These are phyloP conservation scores for Bugula neritina DNA, from an alignment of 2,888 invertebrate species.

Conservation along the genomic window DNA sequence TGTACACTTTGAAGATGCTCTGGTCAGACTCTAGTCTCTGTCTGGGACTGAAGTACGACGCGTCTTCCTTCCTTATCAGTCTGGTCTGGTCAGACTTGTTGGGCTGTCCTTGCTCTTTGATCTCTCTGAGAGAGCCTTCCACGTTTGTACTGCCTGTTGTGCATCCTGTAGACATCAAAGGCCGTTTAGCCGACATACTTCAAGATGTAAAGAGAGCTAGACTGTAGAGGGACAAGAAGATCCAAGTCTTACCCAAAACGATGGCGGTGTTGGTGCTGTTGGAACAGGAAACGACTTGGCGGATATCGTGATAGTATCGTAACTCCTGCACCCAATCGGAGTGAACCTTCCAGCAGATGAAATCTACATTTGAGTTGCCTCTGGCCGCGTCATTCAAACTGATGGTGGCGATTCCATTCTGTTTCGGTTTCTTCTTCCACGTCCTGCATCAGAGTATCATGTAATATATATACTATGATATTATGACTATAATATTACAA, in stretches of 20 bases:
- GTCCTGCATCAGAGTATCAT: conserved; percentile 29
- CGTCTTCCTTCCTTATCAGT: conserved; percentile 16
- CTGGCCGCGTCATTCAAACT: conserved; percentile 44
- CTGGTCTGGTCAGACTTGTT: conserved; percentile 26
- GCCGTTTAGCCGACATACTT: not conserved
- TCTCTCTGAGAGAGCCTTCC: conserved; percentile 46
- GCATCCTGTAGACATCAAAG: conserved; percentile 38
- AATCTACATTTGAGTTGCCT: conserved; percentile 40
- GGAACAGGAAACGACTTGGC: conserved; percentile 53
- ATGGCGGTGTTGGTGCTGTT: conserved; percentile 51
- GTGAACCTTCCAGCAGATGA: conserved; percentile 52
- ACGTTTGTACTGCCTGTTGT: conserved; percentile 51
- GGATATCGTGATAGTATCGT: conserved; percentile 49
- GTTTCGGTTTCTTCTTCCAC: conserved; percentile 51
- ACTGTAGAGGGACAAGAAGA: too few species aligned
- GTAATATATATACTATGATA: too few species aligned
- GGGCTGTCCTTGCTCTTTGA: conserved; percentile 37
- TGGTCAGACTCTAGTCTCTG: conserved; percentile 46
- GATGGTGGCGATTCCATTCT: conserved; percentile 51
- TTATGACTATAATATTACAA: too few species aligned
- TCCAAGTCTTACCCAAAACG: conserved; percentile 47
- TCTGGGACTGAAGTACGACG: conserved; percentile 29
- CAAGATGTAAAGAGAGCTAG: too few species aligned
- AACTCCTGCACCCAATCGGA: conserved; percentile 53
- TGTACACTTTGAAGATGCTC: conserved; percentile 51